phyloP scores from a whole-genome alignment of 2,797 vertebrate species.

The Pseudomugil tenellus region DNA sequence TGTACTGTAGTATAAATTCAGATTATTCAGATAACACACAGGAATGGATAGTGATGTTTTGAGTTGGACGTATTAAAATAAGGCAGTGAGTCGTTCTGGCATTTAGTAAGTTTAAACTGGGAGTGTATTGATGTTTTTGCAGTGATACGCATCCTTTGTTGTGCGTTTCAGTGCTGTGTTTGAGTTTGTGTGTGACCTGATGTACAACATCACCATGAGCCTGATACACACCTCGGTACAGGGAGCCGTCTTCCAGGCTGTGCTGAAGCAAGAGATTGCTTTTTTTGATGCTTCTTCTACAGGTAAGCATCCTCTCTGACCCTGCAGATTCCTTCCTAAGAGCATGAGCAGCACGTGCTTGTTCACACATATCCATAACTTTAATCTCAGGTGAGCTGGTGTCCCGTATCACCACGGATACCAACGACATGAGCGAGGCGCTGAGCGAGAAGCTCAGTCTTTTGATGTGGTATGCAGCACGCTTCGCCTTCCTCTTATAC shows the following conservation, averaged over 20 bases:
- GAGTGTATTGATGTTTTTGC: neutral
- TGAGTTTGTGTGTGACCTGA: conserved; percentile 86
- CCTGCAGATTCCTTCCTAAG: neutral
- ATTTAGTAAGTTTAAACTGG: neutral
- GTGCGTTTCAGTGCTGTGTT: conserved; percentile 78
- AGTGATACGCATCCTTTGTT: neutral
- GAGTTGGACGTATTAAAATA: too few species aligned
- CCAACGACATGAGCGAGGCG: conserved; percentile 85
- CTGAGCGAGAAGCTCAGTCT: conserved; percentile 83
- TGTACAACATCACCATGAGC: conserved; percentile 85
- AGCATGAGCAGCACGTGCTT: neutral
- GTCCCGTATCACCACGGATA: conserved; percentile 88
- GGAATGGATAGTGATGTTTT: too few species aligned
- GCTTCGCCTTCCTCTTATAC: conserved; percentile 80
- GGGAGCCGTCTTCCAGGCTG: conserved; percentile 81
- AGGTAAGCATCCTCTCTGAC: conserved; percentile 69
- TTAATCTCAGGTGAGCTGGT: conserved; percentile 84
- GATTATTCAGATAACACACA: too few species aligned
- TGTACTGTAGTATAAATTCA: too few species aligned
- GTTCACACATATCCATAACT: too few species aligned
- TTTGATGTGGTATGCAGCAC: conserved; percentile 89
- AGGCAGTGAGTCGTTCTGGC: too few species aligned
- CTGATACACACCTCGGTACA: conserved; percentile 83
- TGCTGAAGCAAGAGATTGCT: conserved; percentile 86
- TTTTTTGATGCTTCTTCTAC: conserved; percentile 84